Conservation (phyloP, 92 coral and sea anemone species). For the Zoanthus gigantus region DNA sequence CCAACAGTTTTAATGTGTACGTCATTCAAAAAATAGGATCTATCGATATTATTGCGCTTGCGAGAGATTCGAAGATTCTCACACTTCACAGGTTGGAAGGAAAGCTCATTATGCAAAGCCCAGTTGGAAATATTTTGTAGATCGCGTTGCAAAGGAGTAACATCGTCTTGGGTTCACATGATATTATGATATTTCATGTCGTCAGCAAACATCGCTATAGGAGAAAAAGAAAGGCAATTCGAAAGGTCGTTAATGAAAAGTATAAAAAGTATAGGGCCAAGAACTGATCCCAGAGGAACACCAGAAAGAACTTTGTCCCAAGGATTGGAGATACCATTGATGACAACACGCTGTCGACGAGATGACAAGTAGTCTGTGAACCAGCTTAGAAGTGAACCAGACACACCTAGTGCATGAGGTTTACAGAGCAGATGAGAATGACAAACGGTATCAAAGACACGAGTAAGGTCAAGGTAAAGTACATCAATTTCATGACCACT, state of each 20-base stretch:
- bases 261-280: too few relatives aligned
- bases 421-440: conserved; percentile 41
- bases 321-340: neutral
- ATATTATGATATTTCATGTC: conserved; percentile 4
- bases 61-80: too few relatives aligned
- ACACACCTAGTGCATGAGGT: neutral
- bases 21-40: too few relatives aligned
- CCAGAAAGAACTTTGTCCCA: too few relatives aligned
- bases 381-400: too few relatives aligned
- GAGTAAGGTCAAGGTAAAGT: neutral
- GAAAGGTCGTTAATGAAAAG: neutral
- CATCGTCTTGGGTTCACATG: conserved; percentile 28
- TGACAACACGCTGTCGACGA: conserved; percentile 31
- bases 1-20: neutral
- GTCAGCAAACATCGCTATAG: conserved; percentile 53
- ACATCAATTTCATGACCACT: conserved; percentile 10
- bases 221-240: conserved; percentile 37
- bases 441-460: conserved; percentile 5
- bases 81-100: too few relatives aligned
- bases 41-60: too few relatives aligned
- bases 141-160: neutral
- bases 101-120: too few relatives aligned
- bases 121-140: too few relatives aligned
- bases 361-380: neutral
- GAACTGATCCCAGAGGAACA: too few relatives aligned